Conservation (phyloP, 1,140 invertebrate genomes). For the Apis cerana region DNA sequence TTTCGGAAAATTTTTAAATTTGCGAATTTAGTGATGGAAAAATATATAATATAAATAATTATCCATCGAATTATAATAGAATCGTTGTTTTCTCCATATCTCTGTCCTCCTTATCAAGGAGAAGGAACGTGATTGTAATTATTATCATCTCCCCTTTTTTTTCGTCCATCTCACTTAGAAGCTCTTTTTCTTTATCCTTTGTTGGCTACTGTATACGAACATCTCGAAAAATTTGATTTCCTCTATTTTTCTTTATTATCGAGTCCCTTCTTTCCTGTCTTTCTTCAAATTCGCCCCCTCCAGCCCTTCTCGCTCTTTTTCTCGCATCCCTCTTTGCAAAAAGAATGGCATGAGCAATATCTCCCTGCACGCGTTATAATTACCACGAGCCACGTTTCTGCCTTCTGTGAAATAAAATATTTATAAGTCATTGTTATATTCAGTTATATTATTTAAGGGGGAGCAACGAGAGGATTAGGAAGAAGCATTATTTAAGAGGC, state of each 20-base stretch:
- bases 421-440: neutral
- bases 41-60: too few species aligned
- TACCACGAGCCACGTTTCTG: constrained; percentile 4
- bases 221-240: constrained; percentile 6
- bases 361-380: constrained; percentile 3
- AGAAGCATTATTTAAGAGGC: too few species aligned
- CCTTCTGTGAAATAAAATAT: constrained; percentile 2
- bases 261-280: neutral
- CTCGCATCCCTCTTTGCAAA: neutral
- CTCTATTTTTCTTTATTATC: neutral
- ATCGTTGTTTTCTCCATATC: constrained; percentile 20
- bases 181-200: neutral
- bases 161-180: neutral
- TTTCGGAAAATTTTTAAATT: too few species aligned
- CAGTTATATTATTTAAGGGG: neutral
- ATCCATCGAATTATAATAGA: constrained; percentile 11
- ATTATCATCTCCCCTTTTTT: neutral
- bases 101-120: constrained; percentile 5
- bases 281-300: neutral
- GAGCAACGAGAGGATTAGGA: neutral
- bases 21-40: too few species aligned
- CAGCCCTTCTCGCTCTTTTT: too few species aligned
- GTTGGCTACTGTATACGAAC: neutral
- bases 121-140: constrained; percentile 17
- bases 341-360: constrained; percentile 1